phyloP scores from a whole-genome alignment of 2,888 invertebrate species.

The Phengaris alcon region DNA sequence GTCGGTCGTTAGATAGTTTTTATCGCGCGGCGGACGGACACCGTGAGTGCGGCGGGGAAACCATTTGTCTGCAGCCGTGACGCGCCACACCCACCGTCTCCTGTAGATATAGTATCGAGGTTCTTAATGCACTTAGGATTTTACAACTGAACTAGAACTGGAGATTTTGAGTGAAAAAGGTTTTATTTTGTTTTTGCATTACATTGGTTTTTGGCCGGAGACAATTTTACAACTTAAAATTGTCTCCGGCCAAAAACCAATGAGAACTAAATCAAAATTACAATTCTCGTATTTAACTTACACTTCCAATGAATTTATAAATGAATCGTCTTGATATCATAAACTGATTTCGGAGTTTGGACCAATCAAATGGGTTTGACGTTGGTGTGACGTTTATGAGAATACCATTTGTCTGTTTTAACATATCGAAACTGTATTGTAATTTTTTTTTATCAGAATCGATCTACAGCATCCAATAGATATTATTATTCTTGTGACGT shows the following conservation, averaged over 20 bases:
- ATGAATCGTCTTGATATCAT: no score
- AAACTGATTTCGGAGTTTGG: no score
- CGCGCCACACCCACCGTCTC: background rate
- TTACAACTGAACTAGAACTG: background rate
- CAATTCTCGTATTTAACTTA: background rate
- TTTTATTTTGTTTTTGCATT: background rate
- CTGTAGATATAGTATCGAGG: background rate
- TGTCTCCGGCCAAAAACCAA: no score
- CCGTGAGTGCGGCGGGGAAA: conserved; percentile 42
- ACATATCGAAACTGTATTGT: no score
- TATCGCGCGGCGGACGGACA: conserved; percentile 37
- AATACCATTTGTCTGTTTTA: no score
- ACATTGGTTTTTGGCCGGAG: no score
- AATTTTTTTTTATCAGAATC: no score
- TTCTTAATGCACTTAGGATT: background rate
- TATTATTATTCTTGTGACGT: no score
- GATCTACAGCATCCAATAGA: no score
- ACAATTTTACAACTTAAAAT: no score
- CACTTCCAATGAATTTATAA: background rate
- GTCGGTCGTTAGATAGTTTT: conserved; percentile 10
- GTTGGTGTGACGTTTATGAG: no score
- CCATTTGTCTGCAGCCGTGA: conserved; percentile 42
- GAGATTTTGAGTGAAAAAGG: background rate
- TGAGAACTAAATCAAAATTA: background rate
- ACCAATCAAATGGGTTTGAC: no score